These are phyloP conservation scores for Heteropelma amictum DNA, from an alignment of 2,888 invertebrate species.

Conservation along the genomic window DNA sequence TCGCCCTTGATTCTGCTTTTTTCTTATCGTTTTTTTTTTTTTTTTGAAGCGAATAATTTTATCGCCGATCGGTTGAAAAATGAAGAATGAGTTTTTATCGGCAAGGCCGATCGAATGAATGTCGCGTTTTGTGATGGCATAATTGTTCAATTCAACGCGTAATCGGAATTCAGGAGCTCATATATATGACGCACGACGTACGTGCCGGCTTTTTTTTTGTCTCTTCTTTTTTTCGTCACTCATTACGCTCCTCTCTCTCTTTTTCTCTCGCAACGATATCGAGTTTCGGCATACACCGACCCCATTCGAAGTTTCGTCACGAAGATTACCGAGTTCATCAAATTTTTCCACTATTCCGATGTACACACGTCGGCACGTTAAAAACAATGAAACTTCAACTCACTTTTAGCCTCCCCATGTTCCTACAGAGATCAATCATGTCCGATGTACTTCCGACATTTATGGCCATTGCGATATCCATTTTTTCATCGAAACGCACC, in stretches of 20 bases:
- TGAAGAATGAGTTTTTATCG: no score
- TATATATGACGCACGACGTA: no score
- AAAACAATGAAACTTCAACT: slow-evolving; percentile 52
- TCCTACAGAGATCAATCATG: slow-evolving; percentile 82
- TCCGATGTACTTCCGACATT: slow-evolving; percentile 85
- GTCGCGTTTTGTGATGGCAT: slow-evolving; percentile 6
- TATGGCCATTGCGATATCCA: slow-evolving; percentile 84
- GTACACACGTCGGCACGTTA: not conserved
- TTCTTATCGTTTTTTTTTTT: no score
- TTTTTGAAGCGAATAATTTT: no score
- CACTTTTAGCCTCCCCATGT: slow-evolving; percentile 84
- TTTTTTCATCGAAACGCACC: slow-evolving; percentile 86
- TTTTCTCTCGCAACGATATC: no score
- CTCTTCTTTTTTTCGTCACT: not conserved
- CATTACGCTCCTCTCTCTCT: no score
- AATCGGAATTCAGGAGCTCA: slow-evolving; percentile 4
- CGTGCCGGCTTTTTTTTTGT: not conserved
- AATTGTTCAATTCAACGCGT: slow-evolving; percentile 6
- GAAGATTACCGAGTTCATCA: no score
- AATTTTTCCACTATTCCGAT: not conserved
- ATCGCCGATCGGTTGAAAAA: no score
- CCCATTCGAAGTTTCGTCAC: no score
- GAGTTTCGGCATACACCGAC: no score
- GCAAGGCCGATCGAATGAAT: no score
- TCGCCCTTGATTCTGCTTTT: no score